Conservation (phyloP, 1,140 invertebrate species). For the Tachypleus tridentatus region DNA sequence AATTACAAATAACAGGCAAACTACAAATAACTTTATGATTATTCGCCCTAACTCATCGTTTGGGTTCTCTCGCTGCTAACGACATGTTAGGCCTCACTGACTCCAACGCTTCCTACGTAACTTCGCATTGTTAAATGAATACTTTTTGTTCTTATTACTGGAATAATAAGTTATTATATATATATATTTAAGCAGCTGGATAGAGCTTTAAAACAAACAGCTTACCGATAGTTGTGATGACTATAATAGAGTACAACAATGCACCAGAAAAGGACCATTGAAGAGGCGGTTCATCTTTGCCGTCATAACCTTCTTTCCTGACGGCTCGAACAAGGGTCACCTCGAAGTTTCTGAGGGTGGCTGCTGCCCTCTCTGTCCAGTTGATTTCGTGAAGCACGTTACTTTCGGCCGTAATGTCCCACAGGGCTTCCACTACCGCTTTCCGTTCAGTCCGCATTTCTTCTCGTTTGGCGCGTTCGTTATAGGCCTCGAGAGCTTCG, state of each 20-base stretch:
- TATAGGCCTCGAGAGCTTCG: conserved; percentile 41
- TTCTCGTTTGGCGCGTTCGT: conserved; percentile 20
- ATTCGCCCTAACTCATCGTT: too few relatives aligned
- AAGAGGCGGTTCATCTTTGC: conserved; percentile 29
- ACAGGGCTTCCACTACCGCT: conserved; percentile 25
- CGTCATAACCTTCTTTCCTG: conserved; percentile 30
- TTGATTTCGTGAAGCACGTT: conserved; percentile 29
- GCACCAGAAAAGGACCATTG: conserved; percentile 37
- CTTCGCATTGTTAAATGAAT: too few relatives aligned
- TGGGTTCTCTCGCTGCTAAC: too few relatives aligned
- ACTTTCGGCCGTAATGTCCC: conserved; percentile 29
- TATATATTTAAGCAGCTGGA: too few relatives aligned
- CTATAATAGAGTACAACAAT: conserved; percentile 36
- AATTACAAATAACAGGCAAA: too few relatives aligned
- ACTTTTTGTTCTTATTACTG: too few relatives aligned
- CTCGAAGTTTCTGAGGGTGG: conserved; percentile 36
- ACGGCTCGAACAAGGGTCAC: conserved; percentile 25
- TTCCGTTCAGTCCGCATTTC: conserved; percentile 17
- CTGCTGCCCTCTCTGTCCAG: conserved; percentile 27
- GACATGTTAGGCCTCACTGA: too few relatives aligned
- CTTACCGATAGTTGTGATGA: conserved; percentile 39
- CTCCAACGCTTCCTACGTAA: too few relatives aligned
- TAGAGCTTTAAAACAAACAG: conserved; percentile 21
- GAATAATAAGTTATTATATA: too few relatives aligned
- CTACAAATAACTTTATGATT: too few relatives aligned